Base-by-base conservation (phyloP, 2,113 vertebrate genomes). In the Perca fluviatilis region DNA sequence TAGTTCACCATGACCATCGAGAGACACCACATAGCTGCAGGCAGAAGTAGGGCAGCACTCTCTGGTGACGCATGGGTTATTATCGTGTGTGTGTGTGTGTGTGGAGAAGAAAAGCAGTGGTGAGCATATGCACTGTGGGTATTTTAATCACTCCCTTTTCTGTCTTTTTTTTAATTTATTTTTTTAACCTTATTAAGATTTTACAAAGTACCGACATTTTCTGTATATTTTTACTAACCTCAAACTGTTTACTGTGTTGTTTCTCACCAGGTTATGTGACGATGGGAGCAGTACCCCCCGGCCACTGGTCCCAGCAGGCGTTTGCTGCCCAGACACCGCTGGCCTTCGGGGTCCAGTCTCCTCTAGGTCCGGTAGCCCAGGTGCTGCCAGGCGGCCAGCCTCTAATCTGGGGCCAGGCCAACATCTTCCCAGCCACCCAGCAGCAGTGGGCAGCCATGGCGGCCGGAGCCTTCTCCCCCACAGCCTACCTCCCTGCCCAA, bases 401-500 rank as follows among this genome's bases (percentile, higher is more conserved):
- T 49, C 96, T 99, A 77, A 97, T 98, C 10, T 99, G 98, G 98
- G 97, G 98, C 85, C 98, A 98, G 86, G 96, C 97, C 23, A 97
- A 97, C 86, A 95, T 99, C 91, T 99, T 98, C 84, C 97, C 98
- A 74, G 96, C 98, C 90, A 93, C 97, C 75, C 98, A 99, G 96
- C 98, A 99, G 91, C 97, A 98, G 90, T 99, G 98, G 98, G 97
- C 97, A 10, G 92, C 98, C 69, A 97, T 99, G 96, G 96, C 98
- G 75, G 95, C 94, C 18, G 97, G 97, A 94, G 97, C 98, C 92
- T 99, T 99, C 92, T 94, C 97, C 66, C 97, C 98, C 9, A 93
- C 97, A 94, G 97, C 98, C 96, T 99, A 99, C 96, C 96, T 99
- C 96, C 97, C 98, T 88, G 96, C 97, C 95, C 98, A 98, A 94